Evolutionary conservation across 2,113 vertebrate species (phyloP).

Genomic region (Sus scrofa): T2T-Sscrofa CM000812.6:111917501-111918000

Average conservation of each 20-base stretch:
- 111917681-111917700: neutral
- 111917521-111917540: neutral
- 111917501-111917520: neutral
- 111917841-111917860: neutral
- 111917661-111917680: neutral
- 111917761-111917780: neutral
- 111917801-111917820: neutral
- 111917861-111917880: neutral
- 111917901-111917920: neutral
- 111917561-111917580: neutral
- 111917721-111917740: neutral
- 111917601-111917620: constrained; percentile 25
- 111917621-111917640: constrained; percentile 22
- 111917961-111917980: neutral
- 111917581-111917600: neutral
- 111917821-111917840: neutral
- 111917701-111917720: neutral
- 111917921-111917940: neutral
- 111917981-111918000: neutral
- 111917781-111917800: neutral
- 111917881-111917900: neutral
- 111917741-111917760: neutral
- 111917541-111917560: neutral
- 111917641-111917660: neutral
- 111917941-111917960: neutral